Base-by-base conservation (phyloP, 2,888 invertebrate species). In the Cosmorhoe ocellata region DNA sequence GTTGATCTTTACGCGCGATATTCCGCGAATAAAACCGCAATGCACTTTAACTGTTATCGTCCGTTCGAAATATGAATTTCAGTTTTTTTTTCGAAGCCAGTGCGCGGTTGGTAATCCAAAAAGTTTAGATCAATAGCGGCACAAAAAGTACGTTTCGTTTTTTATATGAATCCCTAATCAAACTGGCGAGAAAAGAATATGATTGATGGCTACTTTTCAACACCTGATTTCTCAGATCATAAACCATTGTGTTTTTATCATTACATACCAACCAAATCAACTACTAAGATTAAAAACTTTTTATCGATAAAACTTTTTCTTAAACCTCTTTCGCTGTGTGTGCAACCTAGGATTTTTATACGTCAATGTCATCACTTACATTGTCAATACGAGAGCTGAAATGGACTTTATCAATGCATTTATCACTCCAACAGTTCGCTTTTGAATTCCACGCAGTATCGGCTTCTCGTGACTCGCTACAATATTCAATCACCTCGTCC, bases 1-100 rank as follows among this genome's bases (percentile, higher is more conserved):
- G 79, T 80, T 79, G 78, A 84, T 83, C 76, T 82, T 83, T 82
- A 83, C 82, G 64, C 61, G 70, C 73, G 76, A 79, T 84, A 82
- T 79, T 78, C 74, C 67, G 67, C 69, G 74, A 75, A 81, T 68
- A 78, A 76, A 80, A 75, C 71, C 69, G 64, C 67, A 59, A 58
- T 64, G 61, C 74, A 70, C 70, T 74, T 71, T 72, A 69, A 71
- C 68, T 70, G 70, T 61, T 71, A 34, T 30, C 46, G 41, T 69
- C 67, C 66, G 63, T 71, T 67, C 64, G 66, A 67, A 79, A 79
- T 76, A 76, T 72, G 68, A 71, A 67, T 74, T 74, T 75, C 51
- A 47, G 37, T 31, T 43, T 51, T 50, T 56, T 57, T 57, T 52
- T 32, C 27, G 10, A 28, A 11, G 39, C 32, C 8, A 34, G 34